These are phyloP conservation scores for Etheostoma perlongum DNA, from an alignment of 2,797 vertebrate genomes.

Conservation along the genomic window DNA sequence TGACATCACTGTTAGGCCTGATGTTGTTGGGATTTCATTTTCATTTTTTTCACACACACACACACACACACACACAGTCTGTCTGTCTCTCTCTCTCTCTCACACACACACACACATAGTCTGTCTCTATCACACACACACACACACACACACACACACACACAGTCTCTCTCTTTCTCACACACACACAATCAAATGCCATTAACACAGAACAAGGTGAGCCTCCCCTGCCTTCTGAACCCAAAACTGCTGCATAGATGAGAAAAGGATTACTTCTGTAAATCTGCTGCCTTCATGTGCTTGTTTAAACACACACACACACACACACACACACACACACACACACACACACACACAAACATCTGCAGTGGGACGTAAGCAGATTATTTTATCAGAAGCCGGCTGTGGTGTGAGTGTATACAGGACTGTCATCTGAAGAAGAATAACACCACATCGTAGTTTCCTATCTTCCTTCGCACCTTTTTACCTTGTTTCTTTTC, in stretches of 20 bases:
- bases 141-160: conserved; percentile 6
- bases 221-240: conserved; percentile 34
- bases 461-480: neutral
- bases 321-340: conserved; percentile 16
- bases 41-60: neutral
- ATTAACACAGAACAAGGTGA: conserved; percentile 24
- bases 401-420: neutral
- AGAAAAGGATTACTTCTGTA: conserved; percentile 74
- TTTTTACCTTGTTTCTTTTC: no score
- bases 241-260: conserved; percentile 46
- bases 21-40: neutral
- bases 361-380: conserved; percentile 35
- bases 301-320: conserved; percentile 8
- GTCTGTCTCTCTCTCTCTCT: no score
- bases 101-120: no score
- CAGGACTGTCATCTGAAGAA: neutral
- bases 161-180: no score
- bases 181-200: conserved; percentile 6
- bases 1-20: no score
- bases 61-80: neutral
- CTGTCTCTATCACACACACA: conserved; percentile 1
- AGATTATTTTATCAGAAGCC: conserved; percentile 54
- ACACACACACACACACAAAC: conserved; percentile 25
- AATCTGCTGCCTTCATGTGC: conserved; percentile 58
- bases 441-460: neutral